phyloP scores from a whole-genome alignment of 2,888 invertebrate species.

The Tetragonula carbonaria region DNA sequence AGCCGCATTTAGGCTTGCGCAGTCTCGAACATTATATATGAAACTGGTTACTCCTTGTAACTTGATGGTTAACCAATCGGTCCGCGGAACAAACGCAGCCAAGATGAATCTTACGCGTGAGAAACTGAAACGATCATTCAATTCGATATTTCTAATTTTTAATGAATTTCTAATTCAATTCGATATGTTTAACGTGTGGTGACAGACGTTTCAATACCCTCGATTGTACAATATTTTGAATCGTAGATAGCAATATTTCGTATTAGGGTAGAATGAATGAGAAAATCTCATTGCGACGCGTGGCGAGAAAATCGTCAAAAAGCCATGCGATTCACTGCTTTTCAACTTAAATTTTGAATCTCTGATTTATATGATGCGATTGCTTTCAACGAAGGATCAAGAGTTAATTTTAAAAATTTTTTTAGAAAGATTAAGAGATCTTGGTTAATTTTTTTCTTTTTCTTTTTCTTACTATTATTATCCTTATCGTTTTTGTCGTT shows the following conservation, averaged over 20 bases:
- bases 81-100: background rate
- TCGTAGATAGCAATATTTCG: background rate
- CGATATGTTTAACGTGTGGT: too few species aligned
- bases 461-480: background rate
- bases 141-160: background rate
- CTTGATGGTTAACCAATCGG: background rate
- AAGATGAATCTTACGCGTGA: background rate
- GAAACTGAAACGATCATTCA: conserved; percentile 1
- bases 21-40: background rate
- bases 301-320: background rate
- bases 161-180: background rate
- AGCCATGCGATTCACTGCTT: background rate
- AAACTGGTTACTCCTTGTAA: background rate
- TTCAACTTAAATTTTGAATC: background rate
- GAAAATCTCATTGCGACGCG: conserved; percentile 31
- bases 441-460: too few species aligned
- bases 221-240: background rate
- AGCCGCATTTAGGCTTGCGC: background rate
- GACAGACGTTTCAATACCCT: background rate
- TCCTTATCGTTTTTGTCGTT: too few species aligned
- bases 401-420: too few species aligned
- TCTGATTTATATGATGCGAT: background rate
- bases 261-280: conserved; percentile 46
- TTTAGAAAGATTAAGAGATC: too few species aligned
- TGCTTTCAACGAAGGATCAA: background rate